A percentile compares a stretch with the other conserved stretches of the same genome.
Evolutionary conservation across 2,113 vertebrate species (phyloP).

Genomic region (Poeciliopsis retropinna): DNA sequence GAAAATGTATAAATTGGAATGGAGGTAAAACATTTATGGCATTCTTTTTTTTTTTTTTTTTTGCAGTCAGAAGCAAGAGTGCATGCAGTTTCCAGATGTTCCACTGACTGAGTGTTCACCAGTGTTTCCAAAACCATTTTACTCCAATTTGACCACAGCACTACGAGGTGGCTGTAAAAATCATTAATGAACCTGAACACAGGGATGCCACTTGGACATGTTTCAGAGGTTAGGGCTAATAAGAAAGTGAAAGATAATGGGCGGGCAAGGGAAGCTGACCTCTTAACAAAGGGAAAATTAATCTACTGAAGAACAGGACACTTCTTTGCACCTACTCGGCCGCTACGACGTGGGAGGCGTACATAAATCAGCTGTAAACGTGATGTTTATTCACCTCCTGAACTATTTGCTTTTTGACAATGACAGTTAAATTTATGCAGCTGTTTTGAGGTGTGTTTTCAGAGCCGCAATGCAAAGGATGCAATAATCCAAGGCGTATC

Average conservation of each 20-base stretch:
- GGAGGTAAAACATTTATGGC: too few species aligned
- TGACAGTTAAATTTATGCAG: slow-evolving; percentile 65
- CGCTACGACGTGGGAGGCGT: not conserved
- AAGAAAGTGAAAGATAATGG: slow-evolving; percentile 27
- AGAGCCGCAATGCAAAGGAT: slow-evolving; percentile 50
- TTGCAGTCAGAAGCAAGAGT: not conserved
- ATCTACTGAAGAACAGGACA: slow-evolving; percentile 17
- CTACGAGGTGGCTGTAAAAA: slow-evolving; percentile 22
- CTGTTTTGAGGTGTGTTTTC: slow-evolving; percentile 54
- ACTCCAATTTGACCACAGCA: slow-evolving; percentile 5
- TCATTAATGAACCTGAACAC: slow-evolving; percentile 3
- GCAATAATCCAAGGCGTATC: slow-evolving; percentile 58
- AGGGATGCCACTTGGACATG: not conserved
- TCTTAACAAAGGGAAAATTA: slow-evolving; percentile 35
- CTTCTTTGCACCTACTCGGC: slow-evolving; percentile 19
- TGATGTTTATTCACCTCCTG: slow-evolving; percentile 58
- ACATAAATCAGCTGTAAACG: slow-evolving; percentile 56
- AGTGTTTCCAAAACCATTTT: slow-evolving; percentile 3
- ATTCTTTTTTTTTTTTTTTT: not conserved
- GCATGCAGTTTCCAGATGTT: slow-evolving; percentile 13
- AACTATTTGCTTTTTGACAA: slow-evolving; percentile 70
- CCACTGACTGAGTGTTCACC: not conserved
- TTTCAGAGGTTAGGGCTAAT: slow-evolving; percentile 33
- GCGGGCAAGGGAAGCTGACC: slow-evolving; percentile 21
- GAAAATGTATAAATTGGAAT: too few species aligned